These are phyloP conservation scores for Ephialtes manifestator DNA, from an alignment of 2,888 invertebrate genomes.

Conservation along the genomic window DNA sequence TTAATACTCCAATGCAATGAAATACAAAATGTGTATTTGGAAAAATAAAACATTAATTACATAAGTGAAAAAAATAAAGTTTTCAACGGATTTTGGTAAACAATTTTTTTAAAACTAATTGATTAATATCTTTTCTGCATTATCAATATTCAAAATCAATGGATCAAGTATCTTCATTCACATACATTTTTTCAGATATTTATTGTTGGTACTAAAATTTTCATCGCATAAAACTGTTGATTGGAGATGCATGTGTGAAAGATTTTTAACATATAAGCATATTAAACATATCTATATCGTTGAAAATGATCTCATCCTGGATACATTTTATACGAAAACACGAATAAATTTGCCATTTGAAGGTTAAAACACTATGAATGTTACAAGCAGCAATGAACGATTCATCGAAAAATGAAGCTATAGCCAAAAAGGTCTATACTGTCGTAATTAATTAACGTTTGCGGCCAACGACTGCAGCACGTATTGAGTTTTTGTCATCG, in stretches of 20 bases:
- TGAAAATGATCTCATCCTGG: neutral
- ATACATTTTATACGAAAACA: neutral
- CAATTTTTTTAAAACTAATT: too few relatives aligned
- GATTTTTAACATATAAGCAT: neutral
- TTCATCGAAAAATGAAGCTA: slow-evolving; percentile 26
- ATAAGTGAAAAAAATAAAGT: too few relatives aligned
- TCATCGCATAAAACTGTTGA: too few relatives aligned
- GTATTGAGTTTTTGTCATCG: slow-evolving; percentile 44
- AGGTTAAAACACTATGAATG: slow-evolving; percentile 9
- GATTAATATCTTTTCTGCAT: too few relatives aligned
- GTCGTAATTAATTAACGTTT: slow-evolving; percentile 39
- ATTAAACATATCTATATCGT: neutral
- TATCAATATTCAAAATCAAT: too few relatives aligned
- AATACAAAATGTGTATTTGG: too few relatives aligned
- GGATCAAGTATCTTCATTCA: neutral
- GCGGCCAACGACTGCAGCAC: slow-evolving; percentile 32
- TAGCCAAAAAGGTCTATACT: slow-evolving; percentile 20
- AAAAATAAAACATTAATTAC: too few relatives aligned
- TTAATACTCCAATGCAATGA: too few relatives aligned
- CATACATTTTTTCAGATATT: neutral
- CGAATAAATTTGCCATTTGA: neutral
- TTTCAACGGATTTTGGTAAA: too few relatives aligned
- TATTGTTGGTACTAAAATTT: too few relatives aligned
- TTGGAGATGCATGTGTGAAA: neutral
- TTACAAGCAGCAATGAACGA: neutral